phyloP scores from a whole-genome alignment of 2,797 vertebrate species.

The Channa striata region DNA sequence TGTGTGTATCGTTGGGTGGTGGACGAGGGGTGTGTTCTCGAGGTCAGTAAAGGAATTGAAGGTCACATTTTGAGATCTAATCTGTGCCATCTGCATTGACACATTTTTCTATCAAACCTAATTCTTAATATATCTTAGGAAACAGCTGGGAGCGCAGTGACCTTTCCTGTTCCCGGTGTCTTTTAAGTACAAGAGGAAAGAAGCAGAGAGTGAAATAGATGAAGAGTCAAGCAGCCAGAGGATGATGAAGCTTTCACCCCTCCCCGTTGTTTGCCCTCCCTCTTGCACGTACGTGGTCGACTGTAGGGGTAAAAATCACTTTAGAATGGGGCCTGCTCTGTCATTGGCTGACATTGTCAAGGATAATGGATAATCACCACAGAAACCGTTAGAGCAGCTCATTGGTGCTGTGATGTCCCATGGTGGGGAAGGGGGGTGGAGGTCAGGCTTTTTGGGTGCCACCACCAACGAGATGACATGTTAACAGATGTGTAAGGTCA shows the following conservation, averaged over 20 bases:
- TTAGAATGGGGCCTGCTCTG: conserved; percentile 82
- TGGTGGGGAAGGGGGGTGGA: conserved; percentile 60
- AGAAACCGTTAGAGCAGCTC: conserved; percentile 74
- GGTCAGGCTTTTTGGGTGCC: conserved; percentile 78
- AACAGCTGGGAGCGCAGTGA: conserved; percentile 70
- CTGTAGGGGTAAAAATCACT: conserved; percentile 83
- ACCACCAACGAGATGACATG: conserved; percentile 77
- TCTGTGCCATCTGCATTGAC: conserved; percentile 71
- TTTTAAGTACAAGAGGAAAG: conserved; percentile 52
- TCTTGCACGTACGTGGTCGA: conserved; percentile 67
- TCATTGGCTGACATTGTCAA: conserved; percentile 89
- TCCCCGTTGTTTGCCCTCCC: conserved; percentile 61
- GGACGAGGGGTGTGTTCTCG: conserved; percentile 63
- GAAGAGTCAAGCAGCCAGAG: conserved; percentile 62
- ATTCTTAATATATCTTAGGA: conserved; percentile 56
- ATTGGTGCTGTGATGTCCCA: conserved; percentile 72
- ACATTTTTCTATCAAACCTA: conserved; percentile 50
- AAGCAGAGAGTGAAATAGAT: conserved; percentile 48
- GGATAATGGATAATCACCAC: conserved; percentile 89
- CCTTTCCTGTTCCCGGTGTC: conserved; percentile 73
- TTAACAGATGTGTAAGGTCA: conserved; percentile 84
- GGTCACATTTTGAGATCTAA: conserved; percentile 72
- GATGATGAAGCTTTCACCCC: conserved; percentile 73
- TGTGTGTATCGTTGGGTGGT: conserved; percentile 14
- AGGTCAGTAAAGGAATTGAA: conserved; percentile 51